These are phyloP conservation scores for Ursus arctos DNA, from an alignment of 2,113 vertebrate species.

Conservation along the genomic window DNA sequence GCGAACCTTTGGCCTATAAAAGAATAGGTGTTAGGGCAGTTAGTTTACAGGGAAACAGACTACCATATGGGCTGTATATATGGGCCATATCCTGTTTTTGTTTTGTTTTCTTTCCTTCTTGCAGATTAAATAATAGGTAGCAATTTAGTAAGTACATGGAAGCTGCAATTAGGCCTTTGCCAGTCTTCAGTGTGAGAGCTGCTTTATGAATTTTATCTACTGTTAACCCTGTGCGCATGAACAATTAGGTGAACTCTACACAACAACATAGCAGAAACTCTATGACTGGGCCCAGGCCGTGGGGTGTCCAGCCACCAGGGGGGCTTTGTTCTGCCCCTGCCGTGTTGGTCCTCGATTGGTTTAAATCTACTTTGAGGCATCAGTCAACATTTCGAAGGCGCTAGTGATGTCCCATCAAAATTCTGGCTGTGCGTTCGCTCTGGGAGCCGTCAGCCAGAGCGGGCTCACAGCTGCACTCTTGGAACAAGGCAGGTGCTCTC, in stretches of 20 bases:
- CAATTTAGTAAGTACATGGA: not conserved
- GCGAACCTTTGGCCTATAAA: not conserved
- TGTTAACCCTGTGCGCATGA: not conserved
- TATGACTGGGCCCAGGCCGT: not conserved
- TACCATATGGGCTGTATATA: not conserved
- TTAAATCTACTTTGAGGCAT: not conserved
- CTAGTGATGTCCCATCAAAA: not conserved
- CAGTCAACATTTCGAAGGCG: not conserved
- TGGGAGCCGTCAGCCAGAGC: not conserved
- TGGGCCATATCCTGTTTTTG: not conserved
- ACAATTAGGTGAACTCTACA: not conserved
- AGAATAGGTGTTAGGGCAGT: not conserved
- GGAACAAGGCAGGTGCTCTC: not conserved
- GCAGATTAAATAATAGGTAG: not conserved
- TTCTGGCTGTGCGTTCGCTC: not conserved
- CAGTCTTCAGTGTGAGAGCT: not conserved
- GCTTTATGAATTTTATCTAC: not conserved
- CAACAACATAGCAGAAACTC: not conserved
- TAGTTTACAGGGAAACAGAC: not conserved
- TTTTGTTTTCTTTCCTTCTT: not conserved
- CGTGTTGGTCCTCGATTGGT: not conserved
- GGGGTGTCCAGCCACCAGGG: too few species aligned
- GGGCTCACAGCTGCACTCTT: too few species aligned
- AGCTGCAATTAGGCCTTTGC: not conserved
- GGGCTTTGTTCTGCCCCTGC: not conserved